Conservation (phyloP, 2,113 vertebrate genomes). For the Sciurus niger region DNA sequence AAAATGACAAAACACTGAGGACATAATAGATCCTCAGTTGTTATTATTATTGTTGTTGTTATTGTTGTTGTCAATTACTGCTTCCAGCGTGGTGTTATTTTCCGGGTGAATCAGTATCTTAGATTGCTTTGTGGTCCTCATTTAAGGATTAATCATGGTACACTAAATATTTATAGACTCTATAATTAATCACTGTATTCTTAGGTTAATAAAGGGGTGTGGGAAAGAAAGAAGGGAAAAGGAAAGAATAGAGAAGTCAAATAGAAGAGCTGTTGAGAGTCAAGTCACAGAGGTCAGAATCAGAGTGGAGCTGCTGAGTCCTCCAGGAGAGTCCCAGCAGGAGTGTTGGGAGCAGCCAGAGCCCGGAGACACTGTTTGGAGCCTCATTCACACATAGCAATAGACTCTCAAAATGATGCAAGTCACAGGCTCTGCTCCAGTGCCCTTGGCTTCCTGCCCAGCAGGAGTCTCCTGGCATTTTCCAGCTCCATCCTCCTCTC, state of each 20-base stretch:
- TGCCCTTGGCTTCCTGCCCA: not conserved
- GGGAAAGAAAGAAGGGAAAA: not conserved
- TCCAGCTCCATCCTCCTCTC: not conserved
- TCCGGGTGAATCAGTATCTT: not conserved
- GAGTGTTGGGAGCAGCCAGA: not conserved
- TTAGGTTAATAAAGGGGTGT: not conserved
- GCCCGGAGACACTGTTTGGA: not conserved
- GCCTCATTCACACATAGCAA: not conserved
- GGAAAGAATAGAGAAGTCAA: slow-evolving; percentile 10
- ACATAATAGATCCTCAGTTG: not conserved
- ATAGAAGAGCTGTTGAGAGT: slow-evolving; percentile 8
- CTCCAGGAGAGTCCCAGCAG: not conserved
- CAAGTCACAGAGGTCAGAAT: not conserved
- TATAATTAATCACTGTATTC: not conserved
- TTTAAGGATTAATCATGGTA: not conserved
- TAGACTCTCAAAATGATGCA: not conserved
- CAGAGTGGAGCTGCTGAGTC: not conserved
- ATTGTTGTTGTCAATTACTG: too few relatives aligned
- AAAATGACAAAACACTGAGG: not conserved
- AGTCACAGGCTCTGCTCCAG: not conserved
- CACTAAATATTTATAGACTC: not conserved
- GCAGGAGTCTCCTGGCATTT: not conserved
- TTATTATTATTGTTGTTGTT: not conserved
- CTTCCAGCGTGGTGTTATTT: not conserved
- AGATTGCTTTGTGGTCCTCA: not conserved